A percentile compares a stretch with the other conserved stretches of the same genome.
phyloP scores from a whole-genome alignment of 64 coral and sea anemone genomes.

The Pocillopora verrucosa region DNA sequence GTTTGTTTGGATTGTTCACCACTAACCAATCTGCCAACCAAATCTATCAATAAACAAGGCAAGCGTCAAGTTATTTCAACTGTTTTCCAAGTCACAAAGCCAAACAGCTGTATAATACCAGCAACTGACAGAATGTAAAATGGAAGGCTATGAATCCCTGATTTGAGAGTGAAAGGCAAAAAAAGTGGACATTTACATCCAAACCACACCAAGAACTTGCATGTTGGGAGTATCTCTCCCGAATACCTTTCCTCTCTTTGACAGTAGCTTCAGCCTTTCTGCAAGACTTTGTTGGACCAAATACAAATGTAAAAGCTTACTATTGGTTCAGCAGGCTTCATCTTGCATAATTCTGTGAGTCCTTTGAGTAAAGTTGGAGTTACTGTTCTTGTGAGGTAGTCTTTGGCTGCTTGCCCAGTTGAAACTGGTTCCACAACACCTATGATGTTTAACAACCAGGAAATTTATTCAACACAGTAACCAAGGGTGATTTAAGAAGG shows the following conservation, averaged over 20 bases:
- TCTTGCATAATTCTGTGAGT: conserved; percentile 93
- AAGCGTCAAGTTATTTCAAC: neutral
- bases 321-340: conserved; percentile 91
- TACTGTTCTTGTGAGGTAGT: conserved; percentile 92
- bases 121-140: neutral
- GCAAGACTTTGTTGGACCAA: no score
- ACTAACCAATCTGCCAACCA: conserved; percentile 86
- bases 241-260: no score
- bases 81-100: no score
- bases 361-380: conserved; percentile 89
- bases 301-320: conserved; percentile 48
- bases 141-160: no score
- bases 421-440: conserved; percentile 95
- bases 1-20: conserved; percentile 82
- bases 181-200: no score
- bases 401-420: conserved; percentile 90
- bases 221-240: no score
- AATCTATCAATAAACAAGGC: conserved; percentile 50
- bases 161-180: no score
- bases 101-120: neutral
- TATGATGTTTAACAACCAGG: conserved; percentile 18
- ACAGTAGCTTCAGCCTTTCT: no score
- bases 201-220: no score
- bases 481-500: neutral
- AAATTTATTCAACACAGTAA: neutral